Evolutionary conservation across 2,888 invertebrate genomes (phyloP), one percentile per base, ranked within the genome.

Genomic region (Stenodera caucasica): DNA sequence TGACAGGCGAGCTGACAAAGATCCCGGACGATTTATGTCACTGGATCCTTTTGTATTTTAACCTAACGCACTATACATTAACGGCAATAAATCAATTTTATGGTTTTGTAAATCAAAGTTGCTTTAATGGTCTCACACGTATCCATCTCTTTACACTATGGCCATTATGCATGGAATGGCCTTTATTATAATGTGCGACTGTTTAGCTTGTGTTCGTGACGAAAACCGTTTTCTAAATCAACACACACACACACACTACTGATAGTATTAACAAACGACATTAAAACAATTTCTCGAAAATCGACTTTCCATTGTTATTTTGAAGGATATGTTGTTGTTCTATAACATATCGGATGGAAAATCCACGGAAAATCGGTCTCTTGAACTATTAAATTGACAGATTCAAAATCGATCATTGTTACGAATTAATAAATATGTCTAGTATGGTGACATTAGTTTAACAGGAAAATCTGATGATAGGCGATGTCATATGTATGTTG

Each of bases 31-130:
- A 80, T 80, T 80, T 80, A 80, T 80, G 78, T 78, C 78, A 78
- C 77, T 77, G 75, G 77, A 73, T 76, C 76, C 79, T 78, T 80
- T 80, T 80, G 79, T 80, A 73, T 78, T 79, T 78, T 75, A 40
- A 78, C 79, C 78, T 78, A 79, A 78, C 79, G 77, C 78, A 78
- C 78, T 77, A 78, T 77, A 75, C 79, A 80, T 80, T 80, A 79
- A 77, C 73, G 72, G 77, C 77, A 76, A 80, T 80, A 81, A 80
- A 81, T 81, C 80, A 80, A 80, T 80, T 81, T 81, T 80, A 80
- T 80, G 80, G 79, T 79, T 80, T 80, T 78, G 78, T 80, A 80
- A 80, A 81, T 81, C 81, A 81, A 81, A 79, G 21, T 76, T 74
- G 77, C 70, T 74, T 75, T 77, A 77, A 78, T 78, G 78, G 76